These are phyloP conservation scores for Mnemiopsis leidyi DNA, from an alignment of 37 sponge, comb jelly and placozoan species.

Conservation along the genomic window DNA sequence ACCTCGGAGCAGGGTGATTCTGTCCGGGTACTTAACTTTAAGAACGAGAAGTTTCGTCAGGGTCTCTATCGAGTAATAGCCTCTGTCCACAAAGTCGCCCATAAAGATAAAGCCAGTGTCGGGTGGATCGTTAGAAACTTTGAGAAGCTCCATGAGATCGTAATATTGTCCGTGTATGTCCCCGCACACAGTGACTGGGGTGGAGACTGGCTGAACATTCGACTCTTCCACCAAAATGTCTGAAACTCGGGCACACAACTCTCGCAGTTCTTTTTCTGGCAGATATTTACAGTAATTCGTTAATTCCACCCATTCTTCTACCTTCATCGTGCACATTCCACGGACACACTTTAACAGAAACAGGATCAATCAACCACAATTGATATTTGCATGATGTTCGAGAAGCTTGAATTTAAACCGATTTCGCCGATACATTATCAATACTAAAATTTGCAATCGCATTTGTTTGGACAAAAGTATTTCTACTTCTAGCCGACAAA, in stretches of 20 bases:
- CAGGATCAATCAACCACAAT: no score
- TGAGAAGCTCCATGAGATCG: constrained; percentile 90
- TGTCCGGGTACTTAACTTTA: constrained; percentile 89
- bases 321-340: constrained; percentile 65
- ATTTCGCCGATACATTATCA: no score
- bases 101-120: constrained; percentile 91
- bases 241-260: constrained; percentile 91
- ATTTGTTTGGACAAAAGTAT: no score
- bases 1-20: constrained; percentile 90
- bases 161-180: constrained; percentile 99
- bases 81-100: constrained; percentile 99
- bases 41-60: constrained; percentile 85
- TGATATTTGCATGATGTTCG: no score
- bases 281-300: constrained; percentile 88
- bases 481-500: no score
- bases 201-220: constrained; percentile 95
- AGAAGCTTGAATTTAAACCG: no score
- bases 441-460: no score
- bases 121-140: constrained; percentile 82
- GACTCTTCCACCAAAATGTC: constrained; percentile 94
- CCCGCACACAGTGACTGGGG: constrained; percentile 98
- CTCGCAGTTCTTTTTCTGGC: constrained; percentile 92
- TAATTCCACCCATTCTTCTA: constrained; percentile 90
- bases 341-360: no score
- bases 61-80: constrained; percentile 98